Conservation (phyloP, 1,140 invertebrate species). For the Ericerus pela region DNA sequence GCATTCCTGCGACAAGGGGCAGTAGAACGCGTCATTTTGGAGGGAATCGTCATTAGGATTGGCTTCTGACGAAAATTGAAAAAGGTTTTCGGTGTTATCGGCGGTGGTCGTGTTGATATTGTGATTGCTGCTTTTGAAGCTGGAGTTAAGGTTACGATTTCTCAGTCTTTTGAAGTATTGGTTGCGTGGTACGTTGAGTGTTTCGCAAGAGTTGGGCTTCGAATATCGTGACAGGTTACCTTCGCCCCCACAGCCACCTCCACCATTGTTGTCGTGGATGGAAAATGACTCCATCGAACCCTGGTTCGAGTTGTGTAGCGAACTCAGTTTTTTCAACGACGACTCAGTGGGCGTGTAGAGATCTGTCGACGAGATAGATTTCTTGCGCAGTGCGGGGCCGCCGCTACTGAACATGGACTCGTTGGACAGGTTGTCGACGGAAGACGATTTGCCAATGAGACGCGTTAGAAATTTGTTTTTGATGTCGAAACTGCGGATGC, state of each 20-base stretch:
- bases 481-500: neutral
- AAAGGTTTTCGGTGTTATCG: neutral
- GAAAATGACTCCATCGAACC: neutral
- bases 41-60: neutral
- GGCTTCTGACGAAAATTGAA: neutral
- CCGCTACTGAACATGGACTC: no score
- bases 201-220: neutral
- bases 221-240: neutral
- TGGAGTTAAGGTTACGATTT: neutral
- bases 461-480: conserved; percentile 19
- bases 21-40: neutral
- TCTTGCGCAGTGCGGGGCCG: neutral
- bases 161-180: neutral
- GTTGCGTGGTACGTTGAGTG: neutral
- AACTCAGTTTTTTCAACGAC: neutral
- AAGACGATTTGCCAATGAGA: conserved; percentile 19
- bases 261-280: no score
- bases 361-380: neutral
- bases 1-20: neutral
- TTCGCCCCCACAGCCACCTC: no score
- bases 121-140: no score
- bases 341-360: neutral
- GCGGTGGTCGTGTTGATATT: no score
- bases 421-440: conserved; percentile 17
- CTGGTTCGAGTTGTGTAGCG: neutral